Evolutionary conservation across 2,113 vertebrate species (phyloP), one percentile per base, ranked within the genome.

Genomic region (Climacteris rufus): DNA sequence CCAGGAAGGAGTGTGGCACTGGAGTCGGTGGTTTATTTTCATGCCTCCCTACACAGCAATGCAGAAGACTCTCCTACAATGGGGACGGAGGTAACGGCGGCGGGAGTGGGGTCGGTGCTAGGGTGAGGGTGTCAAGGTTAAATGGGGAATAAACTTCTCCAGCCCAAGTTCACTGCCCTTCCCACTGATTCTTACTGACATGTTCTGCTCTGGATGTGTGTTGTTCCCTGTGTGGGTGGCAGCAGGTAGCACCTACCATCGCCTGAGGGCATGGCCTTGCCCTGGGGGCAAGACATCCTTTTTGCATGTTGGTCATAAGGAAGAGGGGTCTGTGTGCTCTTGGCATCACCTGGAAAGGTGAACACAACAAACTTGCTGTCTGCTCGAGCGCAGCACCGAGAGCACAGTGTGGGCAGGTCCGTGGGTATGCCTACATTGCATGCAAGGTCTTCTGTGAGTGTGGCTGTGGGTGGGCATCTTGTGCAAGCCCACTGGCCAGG

Each of bases 1-100:
- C 94, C 95, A 91, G 94, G 94, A 96, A 90, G 77, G 97, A 95
- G 87, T 94, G 96, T 94, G 88, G 94, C 94, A 95, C 95, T 83
- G 90, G 92, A 97, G 83, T 91, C 49, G 44, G 77, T 89, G 78
- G 75, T 93, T 95, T 95, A 90, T 96, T 96, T 97, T 97, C 94
- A 96, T 95, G 85, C 89, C 85, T 96, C 94, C 88, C 83, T 86
- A 85, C 93, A 77, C 82, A 53, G 94, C 59, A 33, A 90, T 72
- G 88, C 92, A 91, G 95, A 93, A 94, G 72, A 35, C 87, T 87
- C 64, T 90, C 78, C 76, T 90, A 40, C 95, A 71, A 95, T 93
- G 95, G 96, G 75, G 72, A 91, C 0, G 2, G 65, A 95, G 87
- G 94, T 96, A 97, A 94, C 49, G 9, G 54, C 1, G 2, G 24